Conservation (phyloP, 2,888 invertebrate genomes). For the Chymomyza fuscimana region DNA sequence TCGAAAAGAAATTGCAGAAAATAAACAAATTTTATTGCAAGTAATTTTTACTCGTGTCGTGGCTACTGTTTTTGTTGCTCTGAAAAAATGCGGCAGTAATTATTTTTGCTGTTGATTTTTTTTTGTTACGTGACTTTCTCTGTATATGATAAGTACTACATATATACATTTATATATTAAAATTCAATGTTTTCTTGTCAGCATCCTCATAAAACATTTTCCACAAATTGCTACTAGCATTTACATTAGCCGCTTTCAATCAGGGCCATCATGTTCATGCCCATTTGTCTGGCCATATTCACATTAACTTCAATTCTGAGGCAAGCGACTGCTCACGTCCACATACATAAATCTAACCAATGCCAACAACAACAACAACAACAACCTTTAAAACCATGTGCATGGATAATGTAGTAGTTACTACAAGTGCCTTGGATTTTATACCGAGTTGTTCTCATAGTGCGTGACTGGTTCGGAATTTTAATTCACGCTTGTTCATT, state of each 20-base stretch:
- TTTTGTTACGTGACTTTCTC: constrained; percentile 52
- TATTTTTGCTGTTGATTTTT: constrained; percentile 54
- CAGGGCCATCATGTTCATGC: background rate
- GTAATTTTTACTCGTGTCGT: constrained; percentile 31
- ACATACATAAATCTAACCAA: constrained; percentile 23
- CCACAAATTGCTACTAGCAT: background rate
- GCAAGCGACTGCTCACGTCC: background rate
- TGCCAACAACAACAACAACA: constrained; percentile 17
- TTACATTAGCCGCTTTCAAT: background rate
- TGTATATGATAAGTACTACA: constrained; percentile 35
- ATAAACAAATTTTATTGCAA: constrained; percentile 44
- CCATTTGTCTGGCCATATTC: background rate
- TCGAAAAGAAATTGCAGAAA: constrained; percentile 34
- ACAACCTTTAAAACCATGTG: background rate
- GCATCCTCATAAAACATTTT: constrained; percentile 38
- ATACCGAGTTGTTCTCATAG: background rate
- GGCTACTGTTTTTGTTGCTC: background rate
- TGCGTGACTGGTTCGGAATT: background rate
- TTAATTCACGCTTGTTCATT: background rate
- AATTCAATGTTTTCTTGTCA: constrained; percentile 16
- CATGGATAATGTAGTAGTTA: constrained; percentile 19
- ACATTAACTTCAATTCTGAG: background rate
- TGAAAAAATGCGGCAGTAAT: constrained; percentile 32
- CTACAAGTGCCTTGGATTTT: background rate
- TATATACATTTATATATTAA: background rate